Evolutionary conservation across 2,888 invertebrate genomes (phyloP).

Genomic region (Acronicta psi): DNA sequence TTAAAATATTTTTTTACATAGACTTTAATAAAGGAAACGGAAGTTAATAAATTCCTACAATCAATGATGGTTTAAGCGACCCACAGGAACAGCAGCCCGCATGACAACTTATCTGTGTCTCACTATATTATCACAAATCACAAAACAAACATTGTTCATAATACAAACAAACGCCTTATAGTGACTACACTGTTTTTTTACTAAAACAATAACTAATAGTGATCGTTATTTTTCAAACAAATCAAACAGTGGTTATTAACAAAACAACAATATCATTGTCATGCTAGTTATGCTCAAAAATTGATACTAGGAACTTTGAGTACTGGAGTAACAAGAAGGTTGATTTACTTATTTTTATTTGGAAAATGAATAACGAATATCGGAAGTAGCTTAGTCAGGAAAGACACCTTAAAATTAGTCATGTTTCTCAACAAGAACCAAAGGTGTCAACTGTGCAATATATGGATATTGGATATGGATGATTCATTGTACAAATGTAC

Average conservation of each 20-base stretch:
- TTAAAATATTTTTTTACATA: too few species aligned
- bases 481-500: constrained; percentile 41
- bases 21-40: constrained; percentile 25
- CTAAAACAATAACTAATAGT: constrained; percentile 45
- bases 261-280: constrained; percentile 25
- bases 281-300: constrained; percentile 2
- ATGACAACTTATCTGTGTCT: constrained; percentile 44
- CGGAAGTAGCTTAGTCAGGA: constrained; percentile 37
- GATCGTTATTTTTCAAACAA: constrained; percentile 51
- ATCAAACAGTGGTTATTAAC: constrained; percentile 16
- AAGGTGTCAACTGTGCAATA: constrained; percentile 35
- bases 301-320: background rate
- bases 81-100: constrained; percentile 45
- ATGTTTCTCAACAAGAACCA: constrained; percentile 40
- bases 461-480: constrained; percentile 7
- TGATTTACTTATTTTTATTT: constrained; percentile 15
- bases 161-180: constrained; percentile 42
- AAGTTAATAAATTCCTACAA: constrained; percentile 32
- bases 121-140: constrained; percentile 45
- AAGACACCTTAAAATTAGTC: constrained; percentile 50
- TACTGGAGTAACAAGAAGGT: background rate
- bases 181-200: constrained; percentile 34
- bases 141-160: constrained; percentile 50
- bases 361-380: constrained; percentile 23
- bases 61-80: constrained; percentile 22